A percentile compares a stretch with the other conserved stretches of the same genome.
Evolutionary conservation across 2,113 vertebrate species (phyloP).

Genomic region (Phalacrocorax aristotelis): DNA sequence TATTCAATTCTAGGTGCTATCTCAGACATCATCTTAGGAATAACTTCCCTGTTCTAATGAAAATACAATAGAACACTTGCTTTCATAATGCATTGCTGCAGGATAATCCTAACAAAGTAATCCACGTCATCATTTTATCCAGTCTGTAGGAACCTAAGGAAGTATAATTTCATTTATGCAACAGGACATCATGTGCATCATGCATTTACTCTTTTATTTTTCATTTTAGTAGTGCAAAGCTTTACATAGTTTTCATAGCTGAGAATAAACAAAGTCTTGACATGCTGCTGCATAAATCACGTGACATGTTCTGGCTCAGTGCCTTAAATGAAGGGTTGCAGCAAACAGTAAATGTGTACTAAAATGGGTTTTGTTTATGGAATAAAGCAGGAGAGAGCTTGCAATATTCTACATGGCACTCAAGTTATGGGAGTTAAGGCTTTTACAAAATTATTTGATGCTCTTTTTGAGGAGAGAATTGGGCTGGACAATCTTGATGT

Average conservation of each 20-base stretch:
- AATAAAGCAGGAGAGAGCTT: conserved; percentile 26
- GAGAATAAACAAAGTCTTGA: background rate
- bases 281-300: background rate
- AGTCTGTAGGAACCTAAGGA: background rate
- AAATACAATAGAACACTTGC: background rate
- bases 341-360: background rate
- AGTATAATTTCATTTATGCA: background rate
- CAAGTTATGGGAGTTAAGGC: background rate
- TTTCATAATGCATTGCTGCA: background rate
- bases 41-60: background rate
- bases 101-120: background rate
- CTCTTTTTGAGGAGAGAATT: background rate
- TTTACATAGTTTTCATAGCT: background rate
- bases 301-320: background rate
- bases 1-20: background rate
- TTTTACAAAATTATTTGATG: background rate
- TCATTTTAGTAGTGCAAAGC: background rate
- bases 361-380: background rate
- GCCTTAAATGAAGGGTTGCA: background rate
- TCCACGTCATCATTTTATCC: background rate
- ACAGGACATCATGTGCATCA: background rate
- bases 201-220: background rate
- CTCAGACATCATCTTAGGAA: background rate
- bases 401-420: background rate
- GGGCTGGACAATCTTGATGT: background rate